Evolutionary conservation across 2,797 vertebrate species (phyloP).

Genomic region (Ataeniobius toweri): DNA sequence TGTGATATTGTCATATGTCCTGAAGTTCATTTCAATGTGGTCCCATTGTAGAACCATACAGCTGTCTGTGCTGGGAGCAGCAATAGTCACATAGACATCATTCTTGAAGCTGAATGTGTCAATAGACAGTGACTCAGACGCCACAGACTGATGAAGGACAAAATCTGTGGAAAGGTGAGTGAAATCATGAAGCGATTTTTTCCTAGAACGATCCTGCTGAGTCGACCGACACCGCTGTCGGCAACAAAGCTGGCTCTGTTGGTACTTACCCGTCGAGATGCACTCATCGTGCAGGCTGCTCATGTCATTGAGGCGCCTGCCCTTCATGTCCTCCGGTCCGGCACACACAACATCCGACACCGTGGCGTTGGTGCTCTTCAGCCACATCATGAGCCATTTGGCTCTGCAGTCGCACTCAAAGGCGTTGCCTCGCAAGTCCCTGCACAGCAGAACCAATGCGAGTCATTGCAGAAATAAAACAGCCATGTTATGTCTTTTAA

Average conservation of each 20-base stretch:
- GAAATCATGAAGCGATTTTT: not conserved
- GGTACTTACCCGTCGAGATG: slow-evolving; percentile 87
- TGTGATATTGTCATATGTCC: slow-evolving; percentile 98
- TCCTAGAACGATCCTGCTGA: not conserved
- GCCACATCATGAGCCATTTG: slow-evolving; percentile 97
- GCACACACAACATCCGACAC: slow-evolving; percentile 93
- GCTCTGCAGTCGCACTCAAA: slow-evolving; percentile 97
- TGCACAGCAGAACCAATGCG: slow-evolving; percentile 57
- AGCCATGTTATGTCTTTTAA: not conserved
- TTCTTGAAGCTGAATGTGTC: slow-evolving; percentile 96
- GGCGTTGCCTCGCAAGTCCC: slow-evolving; percentile 95
- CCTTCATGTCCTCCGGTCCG: slow-evolving; percentile 92
- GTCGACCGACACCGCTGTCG: slow-evolving; percentile 24
- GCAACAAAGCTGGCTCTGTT: not conserved
- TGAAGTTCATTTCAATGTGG: slow-evolving; percentile 99
- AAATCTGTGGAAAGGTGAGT: slow-evolving; percentile 86
- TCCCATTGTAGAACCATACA: slow-evolving; percentile 99
- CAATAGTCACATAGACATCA: slow-evolving; percentile 95
- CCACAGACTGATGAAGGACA: slow-evolving; percentile 90
- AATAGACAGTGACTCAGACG: slow-evolving; percentile 92
- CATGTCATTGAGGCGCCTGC: slow-evolving; percentile 94
- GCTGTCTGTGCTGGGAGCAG: slow-evolving; percentile 93
- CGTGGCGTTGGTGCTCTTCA: slow-evolving; percentile 97
- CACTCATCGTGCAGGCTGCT: slow-evolving; percentile 92
- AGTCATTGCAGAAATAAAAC: slow-evolving; percentile 21